Evolutionary conservation across 37 sponge, comb jelly and placozoan genomes (phyloP).

Genomic region (Petrosia ficiformis): DNA sequence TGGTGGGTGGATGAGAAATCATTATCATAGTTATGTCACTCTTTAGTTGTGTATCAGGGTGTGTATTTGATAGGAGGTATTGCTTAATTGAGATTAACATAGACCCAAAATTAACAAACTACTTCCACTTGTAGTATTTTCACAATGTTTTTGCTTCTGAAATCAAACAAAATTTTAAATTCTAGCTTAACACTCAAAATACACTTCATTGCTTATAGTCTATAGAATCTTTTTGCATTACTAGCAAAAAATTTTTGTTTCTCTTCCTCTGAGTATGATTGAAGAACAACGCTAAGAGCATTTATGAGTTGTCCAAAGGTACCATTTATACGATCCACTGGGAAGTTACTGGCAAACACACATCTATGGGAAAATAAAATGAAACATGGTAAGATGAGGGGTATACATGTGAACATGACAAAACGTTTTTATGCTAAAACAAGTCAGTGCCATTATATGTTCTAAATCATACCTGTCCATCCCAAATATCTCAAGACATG

Average conservation of each 20-base stretch:
- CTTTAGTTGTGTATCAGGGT: no score
- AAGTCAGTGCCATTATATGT: no score
- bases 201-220: slow-evolving; percentile 50
- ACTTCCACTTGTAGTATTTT: no score
- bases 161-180: no score
- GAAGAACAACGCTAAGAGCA: slow-evolving; percentile 14
- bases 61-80: no score
- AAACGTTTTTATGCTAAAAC: no score
- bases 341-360: slow-evolving; percentile 93
- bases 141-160: no score
- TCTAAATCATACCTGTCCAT: slow-evolving; percentile 52
- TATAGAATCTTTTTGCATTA: slow-evolving; percentile 72
- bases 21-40: no score
- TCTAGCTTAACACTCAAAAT: no score
- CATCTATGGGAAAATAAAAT: slow-evolving; percentile 33
- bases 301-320: slow-evolving; percentile 56
- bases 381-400: neutral
- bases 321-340: slow-evolving; percentile 85
- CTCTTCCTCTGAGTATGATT: slow-evolving; percentile 54
- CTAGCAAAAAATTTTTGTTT: slow-evolving; percentile 48
- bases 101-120: no score
- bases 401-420: neutral
- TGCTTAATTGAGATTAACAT: no score
- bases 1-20: no score
- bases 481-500: slow-evolving; percentile 60